These are phyloP conservation scores for Typhlomys cinereus DNA, from an alignment of 2,113 vertebrate genomes.

Conservation along the genomic window DNA sequence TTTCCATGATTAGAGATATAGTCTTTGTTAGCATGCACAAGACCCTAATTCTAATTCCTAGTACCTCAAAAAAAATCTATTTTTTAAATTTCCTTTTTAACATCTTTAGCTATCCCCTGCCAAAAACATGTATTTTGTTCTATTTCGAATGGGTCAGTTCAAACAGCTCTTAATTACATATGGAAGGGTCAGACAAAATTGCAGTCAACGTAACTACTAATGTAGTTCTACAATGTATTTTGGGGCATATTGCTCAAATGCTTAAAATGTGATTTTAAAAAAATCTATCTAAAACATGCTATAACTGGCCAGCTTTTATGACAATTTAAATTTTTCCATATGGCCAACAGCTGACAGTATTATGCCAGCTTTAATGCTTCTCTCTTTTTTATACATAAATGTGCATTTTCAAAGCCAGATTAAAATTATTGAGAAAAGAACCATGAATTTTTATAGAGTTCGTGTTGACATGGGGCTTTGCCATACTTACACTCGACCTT, in stretches of 20 bases:
- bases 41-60: neutral
- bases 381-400: slow-evolving; percentile 83
- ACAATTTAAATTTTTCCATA: slow-evolving; percentile 89
- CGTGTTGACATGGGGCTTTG: slow-evolving; percentile 51
- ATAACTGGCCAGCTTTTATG: slow-evolving; percentile 85
- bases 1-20: neutral
- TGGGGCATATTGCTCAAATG: slow-evolving; percentile 80
- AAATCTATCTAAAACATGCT: slow-evolving; percentile 85
- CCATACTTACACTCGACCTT: slow-evolving; percentile 64
- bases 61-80: neutral
- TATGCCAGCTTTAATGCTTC: slow-evolving; percentile 82
- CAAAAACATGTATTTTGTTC: slow-evolving; percentile 26
- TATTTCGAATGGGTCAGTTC: slow-evolving; percentile 10
- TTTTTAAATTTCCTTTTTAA: slow-evolving; percentile 13
- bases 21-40: neutral
- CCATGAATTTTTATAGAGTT: slow-evolving; percentile 63
- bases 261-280: slow-evolving; percentile 85
- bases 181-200: slow-evolving; percentile 42
- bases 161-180: slow-evolving; percentile 38
- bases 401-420: slow-evolving; percentile 83
- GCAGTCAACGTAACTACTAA: slow-evolving; percentile 37
- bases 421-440: slow-evolving; percentile 75
- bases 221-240: slow-evolving; percentile 60
- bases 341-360: slow-evolving; percentile 85
- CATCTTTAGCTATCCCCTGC: neutral